A percentile compares a stretch with the other conserved stretches of the same genome.
Evolutionary conservation across 1,140 invertebrate genomes (phyloP).

Genomic region (Pentalonia nigronervosa): DNA sequence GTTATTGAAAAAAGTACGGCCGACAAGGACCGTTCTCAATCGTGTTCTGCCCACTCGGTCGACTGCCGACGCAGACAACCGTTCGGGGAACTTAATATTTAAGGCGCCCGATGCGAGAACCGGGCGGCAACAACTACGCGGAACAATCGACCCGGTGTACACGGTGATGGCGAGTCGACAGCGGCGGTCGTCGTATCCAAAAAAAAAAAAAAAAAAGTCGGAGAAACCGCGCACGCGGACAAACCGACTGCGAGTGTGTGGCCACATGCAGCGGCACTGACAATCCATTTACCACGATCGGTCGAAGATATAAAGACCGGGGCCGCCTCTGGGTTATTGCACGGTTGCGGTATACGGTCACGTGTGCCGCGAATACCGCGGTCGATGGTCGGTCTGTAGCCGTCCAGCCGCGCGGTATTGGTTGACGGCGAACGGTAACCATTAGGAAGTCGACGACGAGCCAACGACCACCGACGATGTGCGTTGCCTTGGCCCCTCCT

Average conservation of each 20-base stretch:
- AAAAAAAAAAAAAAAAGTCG: background rate
- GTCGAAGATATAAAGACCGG: background rate
- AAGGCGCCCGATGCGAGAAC: no score
- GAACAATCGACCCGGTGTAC: no score
- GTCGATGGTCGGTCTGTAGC: background rate
- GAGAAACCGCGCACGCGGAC: background rate
- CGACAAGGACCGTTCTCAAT: no score
- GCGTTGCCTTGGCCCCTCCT: background rate
- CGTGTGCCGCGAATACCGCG: background rate
- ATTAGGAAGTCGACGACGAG: background rate
- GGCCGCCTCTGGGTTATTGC: background rate
- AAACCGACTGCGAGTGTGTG: background rate
- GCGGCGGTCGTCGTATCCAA: background rate
- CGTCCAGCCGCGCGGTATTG: background rate
- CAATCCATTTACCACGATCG: background rate
- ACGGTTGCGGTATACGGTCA: background rate
- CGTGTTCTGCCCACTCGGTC: no score
- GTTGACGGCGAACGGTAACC: background rate
- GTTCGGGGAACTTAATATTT: background rate
- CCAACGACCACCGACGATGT: background rate
- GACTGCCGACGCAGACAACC: no score
- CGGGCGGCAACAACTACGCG: no score
- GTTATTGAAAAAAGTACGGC: no score
- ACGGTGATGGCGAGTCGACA: no score
- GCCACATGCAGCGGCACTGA: no score